phyloP scores from a whole-genome alignment of 2,113 vertebrate genomes.

The Paramisgurnus dabryanus region DNA sequence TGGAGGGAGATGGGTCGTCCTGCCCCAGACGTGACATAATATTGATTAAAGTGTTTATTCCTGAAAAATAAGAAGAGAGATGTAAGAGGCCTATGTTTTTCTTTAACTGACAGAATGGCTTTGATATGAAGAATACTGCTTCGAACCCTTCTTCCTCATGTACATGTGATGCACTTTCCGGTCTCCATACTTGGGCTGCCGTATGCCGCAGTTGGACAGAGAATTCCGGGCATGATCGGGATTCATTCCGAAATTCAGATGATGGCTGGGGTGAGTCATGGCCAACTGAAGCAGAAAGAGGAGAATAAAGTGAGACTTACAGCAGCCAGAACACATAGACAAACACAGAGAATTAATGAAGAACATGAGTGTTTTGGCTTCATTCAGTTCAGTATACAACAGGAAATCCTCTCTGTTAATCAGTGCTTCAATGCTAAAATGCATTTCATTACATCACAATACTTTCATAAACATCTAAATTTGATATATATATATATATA shows the following conservation, averaged over 20 bases:
- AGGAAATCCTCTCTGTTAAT: no score
- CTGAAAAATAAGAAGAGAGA: constrained; percentile 65
- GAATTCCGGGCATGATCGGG: constrained; percentile 97
- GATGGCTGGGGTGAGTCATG: constrained; percentile 98
- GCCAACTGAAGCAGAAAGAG: constrained; percentile 78
- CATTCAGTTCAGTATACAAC: no score
- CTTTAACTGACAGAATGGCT: neutral
- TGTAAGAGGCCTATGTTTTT: neutral
- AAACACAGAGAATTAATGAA: no score
- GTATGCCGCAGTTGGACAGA: constrained; percentile 96
- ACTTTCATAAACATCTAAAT: no score
- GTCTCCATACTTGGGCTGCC: constrained; percentile 97
- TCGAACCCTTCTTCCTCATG: constrained; percentile 95
- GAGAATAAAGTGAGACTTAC: neutral
- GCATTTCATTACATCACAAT: no score
- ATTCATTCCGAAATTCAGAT: constrained; percentile 99
- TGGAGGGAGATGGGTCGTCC: constrained; percentile 97
- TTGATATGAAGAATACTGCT: no score
- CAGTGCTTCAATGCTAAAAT: no score
- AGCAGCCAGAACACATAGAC: no score
- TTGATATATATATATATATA: no score
- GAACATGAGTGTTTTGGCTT: no score
- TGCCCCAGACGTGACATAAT: constrained; percentile 99
- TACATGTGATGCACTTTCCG: constrained; percentile 98
- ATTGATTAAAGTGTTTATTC: constrained; percentile 99